These are phyloP conservation scores for Pygocentrus nattereri DNA, from an alignment of 2,797 vertebrate species.

Conservation along the genomic window DNA sequence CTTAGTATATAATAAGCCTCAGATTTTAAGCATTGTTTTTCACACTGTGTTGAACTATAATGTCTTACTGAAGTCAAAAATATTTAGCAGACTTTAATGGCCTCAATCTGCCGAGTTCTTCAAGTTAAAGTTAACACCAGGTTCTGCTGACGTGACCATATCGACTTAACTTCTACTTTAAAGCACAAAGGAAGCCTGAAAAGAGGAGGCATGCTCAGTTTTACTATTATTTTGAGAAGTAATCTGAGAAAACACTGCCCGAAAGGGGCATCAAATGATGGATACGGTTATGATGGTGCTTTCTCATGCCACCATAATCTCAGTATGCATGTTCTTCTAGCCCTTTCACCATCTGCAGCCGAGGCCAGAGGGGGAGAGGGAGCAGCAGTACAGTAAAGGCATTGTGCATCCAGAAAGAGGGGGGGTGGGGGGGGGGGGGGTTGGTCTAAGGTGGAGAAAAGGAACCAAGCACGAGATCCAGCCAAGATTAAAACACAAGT, in stretches of 20 bases:
- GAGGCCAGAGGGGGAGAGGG: constrained; percentile 35
- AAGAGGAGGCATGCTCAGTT: background rate
- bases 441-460: constrained; percentile 39
- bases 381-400: constrained; percentile 55
- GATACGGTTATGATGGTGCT: constrained; percentile 40
- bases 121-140: background rate
- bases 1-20: no score
- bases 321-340: constrained; percentile 47
- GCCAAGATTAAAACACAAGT: constrained; percentile 35
- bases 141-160: background rate
- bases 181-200: background rate
- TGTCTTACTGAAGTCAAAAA: background rate
- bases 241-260: constrained; percentile 14
- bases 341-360: constrained; percentile 55
- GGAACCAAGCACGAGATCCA: constrained; percentile 36
- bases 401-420: constrained; percentile 50
- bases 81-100: background rate
- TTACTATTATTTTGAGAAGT: background rate
- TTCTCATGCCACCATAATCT: constrained; percentile 54
- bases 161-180: background rate
- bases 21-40: background rate
- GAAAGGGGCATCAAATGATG: constrained; percentile 50
- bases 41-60: background rate
- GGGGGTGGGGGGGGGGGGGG: constrained; percentile 33
- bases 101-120: background rate